A percentile compares a stretch with the other conserved stretches of the same genome.
phyloP scores from a whole-genome alignment of 2,113 vertebrate species.

The Camelus dromedarius region DNA sequence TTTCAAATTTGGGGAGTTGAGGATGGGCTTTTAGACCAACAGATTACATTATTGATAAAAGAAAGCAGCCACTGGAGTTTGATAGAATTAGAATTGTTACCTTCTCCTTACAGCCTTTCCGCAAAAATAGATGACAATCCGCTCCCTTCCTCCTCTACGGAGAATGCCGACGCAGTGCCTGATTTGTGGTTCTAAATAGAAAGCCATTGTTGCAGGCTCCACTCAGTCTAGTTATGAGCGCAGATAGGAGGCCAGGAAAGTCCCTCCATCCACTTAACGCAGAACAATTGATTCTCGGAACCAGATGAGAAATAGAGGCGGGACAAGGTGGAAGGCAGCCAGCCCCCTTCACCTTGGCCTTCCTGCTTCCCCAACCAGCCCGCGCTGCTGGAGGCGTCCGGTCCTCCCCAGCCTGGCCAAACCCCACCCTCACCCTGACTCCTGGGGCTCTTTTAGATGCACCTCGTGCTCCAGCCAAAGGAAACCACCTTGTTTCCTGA shows the following conservation, averaged over 20 bases:
- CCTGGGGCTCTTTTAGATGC: background rate
- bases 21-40: background rate
- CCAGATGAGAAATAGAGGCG: background rate
- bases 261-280: slow-evolving; percentile 55
- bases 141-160: background rate
- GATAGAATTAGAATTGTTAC: slow-evolving; percentile 31
- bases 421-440: background rate
- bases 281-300: slow-evolving; percentile 48
- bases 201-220: slow-evolving; percentile 72
- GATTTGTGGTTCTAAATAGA: slow-evolving; percentile 36
- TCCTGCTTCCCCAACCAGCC: slow-evolving; percentile 45
- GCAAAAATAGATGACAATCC: slow-evolving; percentile 55
- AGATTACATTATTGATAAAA: background rate
- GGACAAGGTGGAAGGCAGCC: background rate
- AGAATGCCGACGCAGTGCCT: background rate
- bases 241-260: slow-evolving; percentile 70
- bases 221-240: slow-evolving; percentile 50
- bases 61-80: background rate
- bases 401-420: background rate
- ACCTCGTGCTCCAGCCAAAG: background rate
- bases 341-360: background rate
- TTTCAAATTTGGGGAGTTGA: background rate
- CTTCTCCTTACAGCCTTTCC: background rate
- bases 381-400: rapidly evolving
- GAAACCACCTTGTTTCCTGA: slow-evolving; percentile 29